Conservation (phyloP, 2,113 vertebrate species). For the Phoenicopterus ruber region DNA sequence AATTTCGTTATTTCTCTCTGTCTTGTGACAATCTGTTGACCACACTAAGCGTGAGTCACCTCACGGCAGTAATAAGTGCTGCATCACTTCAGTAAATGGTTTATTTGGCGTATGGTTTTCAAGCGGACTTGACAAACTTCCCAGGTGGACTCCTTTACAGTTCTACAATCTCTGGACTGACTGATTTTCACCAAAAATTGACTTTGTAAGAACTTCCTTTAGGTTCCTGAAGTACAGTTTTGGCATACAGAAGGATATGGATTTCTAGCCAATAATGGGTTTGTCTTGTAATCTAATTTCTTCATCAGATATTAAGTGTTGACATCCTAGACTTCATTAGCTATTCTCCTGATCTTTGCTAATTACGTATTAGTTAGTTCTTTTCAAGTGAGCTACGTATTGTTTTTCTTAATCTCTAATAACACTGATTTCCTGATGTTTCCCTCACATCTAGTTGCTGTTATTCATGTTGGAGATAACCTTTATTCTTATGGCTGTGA, state of each 20-base stretch:
- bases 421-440: background rate
- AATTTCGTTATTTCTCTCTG: background rate
- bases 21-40: background rate
- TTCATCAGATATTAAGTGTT: too few species aligned
- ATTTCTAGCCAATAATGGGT: background rate
- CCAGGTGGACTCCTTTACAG: background rate
- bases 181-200: background rate
- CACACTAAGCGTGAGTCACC: background rate
- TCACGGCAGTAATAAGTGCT: background rate
- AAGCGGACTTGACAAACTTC: background rate
- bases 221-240: background rate
- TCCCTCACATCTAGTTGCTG: background rate
- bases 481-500: background rate
- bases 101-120: background rate
- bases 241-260: background rate
- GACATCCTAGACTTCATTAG: background rate
- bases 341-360: background rate
- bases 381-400: background rate
- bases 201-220: background rate
- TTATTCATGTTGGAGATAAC: background rate
- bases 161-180: background rate
- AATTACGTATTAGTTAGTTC: background rate
- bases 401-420: background rate
- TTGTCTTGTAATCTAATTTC: too few species aligned
- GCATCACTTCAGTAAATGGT: background rate